Evolutionary conservation across 2,113 vertebrate genomes (phyloP).

Genomic region (Deroptyus accipitrinus): DNA sequence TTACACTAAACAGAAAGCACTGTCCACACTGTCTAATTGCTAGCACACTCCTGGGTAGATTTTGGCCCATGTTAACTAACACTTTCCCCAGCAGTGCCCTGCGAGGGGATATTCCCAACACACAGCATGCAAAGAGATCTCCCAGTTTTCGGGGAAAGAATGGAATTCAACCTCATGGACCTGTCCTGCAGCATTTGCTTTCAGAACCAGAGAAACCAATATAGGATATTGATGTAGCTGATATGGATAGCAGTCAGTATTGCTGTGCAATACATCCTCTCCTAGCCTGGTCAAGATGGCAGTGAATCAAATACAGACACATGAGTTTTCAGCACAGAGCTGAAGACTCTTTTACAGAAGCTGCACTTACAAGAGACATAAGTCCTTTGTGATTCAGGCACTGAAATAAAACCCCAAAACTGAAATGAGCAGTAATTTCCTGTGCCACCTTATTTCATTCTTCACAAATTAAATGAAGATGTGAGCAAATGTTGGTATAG

Average conservation of each 20-base stretch:
- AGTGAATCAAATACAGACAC: neutral
- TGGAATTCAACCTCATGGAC: neutral
- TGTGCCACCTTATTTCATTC: neutral
- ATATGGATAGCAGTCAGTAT: neutral
- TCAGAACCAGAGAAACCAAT: neutral
- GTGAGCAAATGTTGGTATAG: neutral
- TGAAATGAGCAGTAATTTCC: neutral
- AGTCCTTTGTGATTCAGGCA: neutral
- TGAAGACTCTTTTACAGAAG: neutral
- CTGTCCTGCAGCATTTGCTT: neutral
- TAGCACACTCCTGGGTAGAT: neutral
- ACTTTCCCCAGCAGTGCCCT: neutral
- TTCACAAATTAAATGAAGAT: neutral
- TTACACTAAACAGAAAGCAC: neutral
- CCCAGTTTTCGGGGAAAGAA: neutral
- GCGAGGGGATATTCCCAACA: neutral
- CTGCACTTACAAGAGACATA: neutral
- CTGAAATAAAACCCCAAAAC: fast-evolving
- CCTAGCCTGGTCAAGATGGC: neutral
- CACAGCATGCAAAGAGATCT: neutral
- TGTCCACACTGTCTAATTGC: neutral
- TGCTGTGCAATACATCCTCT: neutral
- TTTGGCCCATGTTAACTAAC: neutral
- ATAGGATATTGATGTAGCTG: neutral
- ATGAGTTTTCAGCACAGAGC: neutral